phyloP scores from a whole-genome alignment of 2,888 invertebrate species.

The Thalpophila matura region DNA sequence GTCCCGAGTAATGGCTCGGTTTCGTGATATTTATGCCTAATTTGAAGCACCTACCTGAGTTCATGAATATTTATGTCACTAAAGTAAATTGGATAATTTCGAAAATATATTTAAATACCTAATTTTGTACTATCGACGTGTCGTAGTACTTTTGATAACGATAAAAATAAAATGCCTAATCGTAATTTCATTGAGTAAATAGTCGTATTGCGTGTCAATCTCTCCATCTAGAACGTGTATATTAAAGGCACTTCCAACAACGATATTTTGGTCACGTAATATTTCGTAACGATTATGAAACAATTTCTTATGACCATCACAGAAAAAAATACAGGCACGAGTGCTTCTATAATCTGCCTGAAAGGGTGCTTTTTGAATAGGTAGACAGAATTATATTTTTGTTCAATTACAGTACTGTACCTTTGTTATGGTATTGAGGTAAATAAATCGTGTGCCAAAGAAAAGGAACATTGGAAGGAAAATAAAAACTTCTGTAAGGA shows the following conservation, averaged over 20 bases:
- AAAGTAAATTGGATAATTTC: conserved; percentile 29
- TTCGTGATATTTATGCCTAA: conserved; percentile 51
- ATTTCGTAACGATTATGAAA: conserved; percentile 72
- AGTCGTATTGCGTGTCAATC: conserved; percentile 81
- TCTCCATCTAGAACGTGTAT: conserved; percentile 70
- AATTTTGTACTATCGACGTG: not conserved
- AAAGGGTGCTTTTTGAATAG: conserved; percentile 62
- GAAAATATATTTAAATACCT: not conserved
- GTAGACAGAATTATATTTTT: conserved; percentile 37
- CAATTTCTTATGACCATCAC: conserved; percentile 59
- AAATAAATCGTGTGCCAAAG: conserved; percentile 48
- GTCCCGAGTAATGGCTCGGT: conserved; percentile 27
- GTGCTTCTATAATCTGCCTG: conserved; percentile 62
- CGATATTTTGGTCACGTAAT: conserved; percentile 77
- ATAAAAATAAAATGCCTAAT: conserved; percentile 61
- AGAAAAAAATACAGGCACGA: conserved; percentile 42
- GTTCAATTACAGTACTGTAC: conserved; percentile 61
- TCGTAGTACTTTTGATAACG: conserved; percentile 37
- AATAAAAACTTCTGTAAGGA: conserved; percentile 66
- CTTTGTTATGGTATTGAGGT: conserved; percentile 44
- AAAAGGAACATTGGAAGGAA: conserved; percentile 42
- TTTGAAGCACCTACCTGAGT: conserved; percentile 28
- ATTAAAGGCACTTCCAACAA: conserved; percentile 62
- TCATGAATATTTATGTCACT: conserved; percentile 41
- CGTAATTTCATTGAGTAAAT: conserved; percentile 79